Percentiles rank a stretch among this genome's conserved stretches.
phyloP scores from a whole-genome alignment of 2,797 vertebrate genomes.

The Protosalanx chinensis region DNA sequence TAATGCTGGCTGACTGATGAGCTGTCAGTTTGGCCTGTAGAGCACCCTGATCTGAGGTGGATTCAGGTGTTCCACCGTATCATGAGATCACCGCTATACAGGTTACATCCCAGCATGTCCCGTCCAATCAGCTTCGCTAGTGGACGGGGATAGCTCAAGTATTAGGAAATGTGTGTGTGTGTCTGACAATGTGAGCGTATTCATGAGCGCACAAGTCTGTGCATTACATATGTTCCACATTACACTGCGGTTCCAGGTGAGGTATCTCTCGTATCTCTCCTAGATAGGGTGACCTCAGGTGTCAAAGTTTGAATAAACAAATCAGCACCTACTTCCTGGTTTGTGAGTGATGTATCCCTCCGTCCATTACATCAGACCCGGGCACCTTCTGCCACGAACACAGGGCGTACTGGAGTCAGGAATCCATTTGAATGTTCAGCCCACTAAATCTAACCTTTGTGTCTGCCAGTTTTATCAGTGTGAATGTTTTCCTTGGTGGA shows the following conservation, averaged over 20 bases:
- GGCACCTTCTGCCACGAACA: too few species aligned
- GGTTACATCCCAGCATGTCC: too few species aligned
- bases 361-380: background rate
- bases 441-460: slow-evolving; percentile 33
- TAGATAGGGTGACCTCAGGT: background rate
- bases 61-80: too few species aligned
- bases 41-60: too few species aligned
- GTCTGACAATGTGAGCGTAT: background rate
- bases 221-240: background rate
- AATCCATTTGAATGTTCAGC: background rate
- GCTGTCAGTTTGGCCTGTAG: too few species aligned
- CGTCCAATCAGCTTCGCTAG: background rate
- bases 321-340: background rate
- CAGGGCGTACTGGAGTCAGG: too few species aligned
- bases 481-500: slow-evolving; percentile 20
- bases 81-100: too few species aligned
- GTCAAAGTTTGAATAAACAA: background rate
- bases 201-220: background rate
- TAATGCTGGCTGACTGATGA: too few species aligned
- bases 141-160: background rate
- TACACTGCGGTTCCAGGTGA: background rate
- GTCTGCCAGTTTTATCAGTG: background rate
- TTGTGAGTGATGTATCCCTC: background rate
- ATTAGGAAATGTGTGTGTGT: background rate
- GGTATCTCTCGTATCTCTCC: background rate